These are phyloP conservation scores for Asteroscopus sphinx DNA, from an alignment of 2,888 invertebrate species.

Conservation along the genomic window DNA sequence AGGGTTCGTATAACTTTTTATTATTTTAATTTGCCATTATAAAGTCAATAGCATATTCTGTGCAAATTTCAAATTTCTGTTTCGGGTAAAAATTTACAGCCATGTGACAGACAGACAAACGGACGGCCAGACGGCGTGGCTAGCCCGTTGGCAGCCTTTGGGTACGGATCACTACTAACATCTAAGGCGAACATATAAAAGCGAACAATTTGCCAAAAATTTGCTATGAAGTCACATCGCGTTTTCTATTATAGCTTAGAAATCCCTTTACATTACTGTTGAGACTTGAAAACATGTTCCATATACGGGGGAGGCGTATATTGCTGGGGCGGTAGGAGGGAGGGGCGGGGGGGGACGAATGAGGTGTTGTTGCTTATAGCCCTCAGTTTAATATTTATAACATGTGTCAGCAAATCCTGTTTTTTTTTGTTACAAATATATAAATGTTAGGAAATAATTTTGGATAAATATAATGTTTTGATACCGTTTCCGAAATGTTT, in stretches of 20 bases:
- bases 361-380: conserved; percentile 56
- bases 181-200: no score
- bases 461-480: conserved; percentile 8
- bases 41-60: no score
- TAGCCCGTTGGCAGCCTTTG: no score
- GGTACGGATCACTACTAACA: no score
- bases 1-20: no score
- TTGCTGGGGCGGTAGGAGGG: conserved; percentile 10
- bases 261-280: conserved; percentile 63
- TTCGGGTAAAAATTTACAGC: no score
- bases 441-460: conserved; percentile 29
- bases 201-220: background rate
- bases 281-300: conserved; percentile 60
- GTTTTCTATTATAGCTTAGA: conserved; percentile 60
- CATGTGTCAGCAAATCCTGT: conserved; percentile 55
- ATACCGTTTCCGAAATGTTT: no score
- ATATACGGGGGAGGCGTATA: conserved; percentile 36
- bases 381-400: conserved; percentile 48
- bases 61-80: no score
- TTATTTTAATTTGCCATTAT: no score
- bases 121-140: no score
- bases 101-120: no score
- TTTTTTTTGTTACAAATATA: conserved; percentile 37
- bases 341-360: conserved; percentile 21
- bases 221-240: conserved; percentile 33